Base-by-base conservation (phyloP, 2,797 vertebrate species). In the Trachops cirrhosus region DNA sequence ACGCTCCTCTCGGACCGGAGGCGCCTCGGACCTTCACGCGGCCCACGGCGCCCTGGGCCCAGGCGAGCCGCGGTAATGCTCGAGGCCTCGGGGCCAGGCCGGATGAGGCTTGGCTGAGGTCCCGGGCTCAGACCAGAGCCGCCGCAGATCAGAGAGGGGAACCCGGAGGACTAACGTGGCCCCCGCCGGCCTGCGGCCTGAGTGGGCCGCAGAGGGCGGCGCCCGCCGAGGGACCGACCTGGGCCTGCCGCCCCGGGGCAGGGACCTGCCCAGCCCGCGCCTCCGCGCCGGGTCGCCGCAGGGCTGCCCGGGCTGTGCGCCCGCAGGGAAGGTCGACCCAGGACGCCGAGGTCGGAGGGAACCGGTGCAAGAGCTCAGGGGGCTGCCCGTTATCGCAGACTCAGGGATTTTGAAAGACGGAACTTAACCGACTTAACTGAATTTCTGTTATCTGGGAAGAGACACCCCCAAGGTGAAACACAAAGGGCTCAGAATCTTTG, bases 361-460 rank as follows among this genome's bases (percentile, higher is more conserved):
- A n/a, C 26, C 15, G 19, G 26, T 1, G 77, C 5, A 50, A 64
- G 2, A 44, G 64, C 9, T 12, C 82, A 84, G 78, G 86, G 68
- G 79, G 86, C 82, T 5, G 92, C 34, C 73, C 78, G 39, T 95
- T 94, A 93, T 88, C 84, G 86, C 62, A 93, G 87, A 93, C 93
- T 34, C 41, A 54, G 19, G 79, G 46, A 70, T 64, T 95, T 92
- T 64, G 46, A 86, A 89, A 96, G 57, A 88, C 48, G 41, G 68
- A 84, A 94, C 34, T 85, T 82, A 78, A 93, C 89, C 48, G 90
- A 82, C 71, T 95, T 89, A 94, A 92, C 95, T 85, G 93, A 84
- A 96, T 95, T 93, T 97, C 92, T 83, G 89, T 96, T 95, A 93
- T 97, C 95, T 91, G 24, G 0, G 44, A 87, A 75, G 85, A 57